A percentile compares a stretch with the other conserved stretches of the same genome.
phyloP scores from a whole-genome alignment of 2,797 vertebrate genomes.

The Xenops minutus region DNA sequence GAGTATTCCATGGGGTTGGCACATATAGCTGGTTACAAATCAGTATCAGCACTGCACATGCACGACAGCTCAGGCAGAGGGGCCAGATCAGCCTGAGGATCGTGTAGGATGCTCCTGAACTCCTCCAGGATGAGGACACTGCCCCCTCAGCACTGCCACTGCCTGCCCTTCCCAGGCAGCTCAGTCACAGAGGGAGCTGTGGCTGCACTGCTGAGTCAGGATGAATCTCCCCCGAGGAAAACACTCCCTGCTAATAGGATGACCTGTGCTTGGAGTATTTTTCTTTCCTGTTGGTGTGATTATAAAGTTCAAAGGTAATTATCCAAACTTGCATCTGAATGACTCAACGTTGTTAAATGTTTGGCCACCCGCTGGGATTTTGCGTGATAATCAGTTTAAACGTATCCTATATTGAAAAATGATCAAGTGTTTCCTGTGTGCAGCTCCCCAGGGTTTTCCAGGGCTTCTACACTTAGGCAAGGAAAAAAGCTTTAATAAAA shows the following conservation, averaged over 20 bases:
- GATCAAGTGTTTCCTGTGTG: not conserved
- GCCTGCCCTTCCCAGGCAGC: not conserved
- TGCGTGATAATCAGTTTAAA: not conserved
- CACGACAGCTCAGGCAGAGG: accelerated
- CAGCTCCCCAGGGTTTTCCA: not conserved
- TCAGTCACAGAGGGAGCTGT: not conserved
- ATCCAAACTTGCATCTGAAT: not conserved
- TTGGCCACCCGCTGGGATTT: not conserved
- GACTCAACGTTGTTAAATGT: not conserved
- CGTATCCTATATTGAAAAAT: not conserved
- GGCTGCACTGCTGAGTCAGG: not conserved
- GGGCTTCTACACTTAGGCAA: not conserved
- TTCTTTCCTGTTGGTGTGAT: not conserved
- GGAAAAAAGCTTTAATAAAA: not conserved
- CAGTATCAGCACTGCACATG: accelerated
- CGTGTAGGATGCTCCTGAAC: not conserved
- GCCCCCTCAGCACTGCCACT: no score
- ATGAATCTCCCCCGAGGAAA: no score
- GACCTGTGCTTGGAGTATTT: not conserved
- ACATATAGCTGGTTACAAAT: not conserved
- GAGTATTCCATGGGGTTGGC: not conserved
- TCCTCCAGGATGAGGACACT: not conserved
- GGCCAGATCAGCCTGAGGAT: not conserved
- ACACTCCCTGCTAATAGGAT: not conserved
- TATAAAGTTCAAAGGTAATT: not conserved